phyloP scores from a whole-genome alignment of 92 coral and sea anemone species.

The Pocillopora grandis region DNA sequence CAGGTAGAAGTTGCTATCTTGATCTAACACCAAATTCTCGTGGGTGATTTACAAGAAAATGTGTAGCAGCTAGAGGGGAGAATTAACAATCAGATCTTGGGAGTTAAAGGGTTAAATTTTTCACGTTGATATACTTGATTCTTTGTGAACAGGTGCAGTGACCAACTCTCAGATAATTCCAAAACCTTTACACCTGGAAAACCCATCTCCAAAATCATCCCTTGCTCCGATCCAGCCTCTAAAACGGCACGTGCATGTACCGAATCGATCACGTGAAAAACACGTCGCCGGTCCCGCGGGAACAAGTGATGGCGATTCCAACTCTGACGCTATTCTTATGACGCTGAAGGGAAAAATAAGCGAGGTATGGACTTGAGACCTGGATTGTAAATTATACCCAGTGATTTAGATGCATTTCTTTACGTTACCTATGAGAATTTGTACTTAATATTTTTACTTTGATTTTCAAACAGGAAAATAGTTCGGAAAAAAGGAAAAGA shows the following conservation, averaged over 20 bases:
- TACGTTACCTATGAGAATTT: not conserved
- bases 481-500: not conserved
- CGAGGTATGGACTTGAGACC: constrained; percentile 41
- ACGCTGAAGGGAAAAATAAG: constrained; percentile 30
- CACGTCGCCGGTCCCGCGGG: constrained; percentile 12
- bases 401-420: not conserved
- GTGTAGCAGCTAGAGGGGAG: not conserved
- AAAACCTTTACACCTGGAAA: constrained; percentile 71
- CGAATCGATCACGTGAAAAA: constrained; percentile 21
- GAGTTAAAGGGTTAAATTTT: not conserved
- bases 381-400: not conserved
- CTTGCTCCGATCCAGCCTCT: constrained; percentile 87
- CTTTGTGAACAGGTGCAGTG: constrained; percentile 68
- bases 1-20: not conserved
- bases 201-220: constrained; percentile 64
- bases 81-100: not conserved
- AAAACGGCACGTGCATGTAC: constrained; percentile 72
- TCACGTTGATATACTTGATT: not conserved
- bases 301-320: constrained; percentile 2
- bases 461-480: not conserved
- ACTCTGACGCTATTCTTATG: constrained; percentile 42
- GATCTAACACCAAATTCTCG: not conserved
- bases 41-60: not conserved
- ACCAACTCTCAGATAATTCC: constrained; percentile 81
- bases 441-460: not conserved